A percentile compares a stretch with the other conserved stretches of the same genome.
Evolutionary conservation across 2,888 invertebrate species (phyloP).

Genomic region (Argynnis bischoffii): DNA sequence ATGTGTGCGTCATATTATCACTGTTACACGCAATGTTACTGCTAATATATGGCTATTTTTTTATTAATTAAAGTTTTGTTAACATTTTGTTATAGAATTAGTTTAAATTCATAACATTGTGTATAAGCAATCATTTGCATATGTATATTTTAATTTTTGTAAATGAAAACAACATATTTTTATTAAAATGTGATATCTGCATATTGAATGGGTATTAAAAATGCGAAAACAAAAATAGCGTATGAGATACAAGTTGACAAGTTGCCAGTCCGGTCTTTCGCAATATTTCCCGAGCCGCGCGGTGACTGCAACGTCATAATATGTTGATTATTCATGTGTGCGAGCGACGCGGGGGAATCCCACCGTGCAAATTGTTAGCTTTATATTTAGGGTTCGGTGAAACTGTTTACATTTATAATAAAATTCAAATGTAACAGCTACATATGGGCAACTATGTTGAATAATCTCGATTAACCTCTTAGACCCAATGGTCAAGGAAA

Average conservation of each 20-base stretch:
- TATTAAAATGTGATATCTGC: not conserved
- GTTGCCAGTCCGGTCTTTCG: slow-evolving; percentile 27
- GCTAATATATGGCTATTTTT: slow-evolving; percentile 8
- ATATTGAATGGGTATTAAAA: not conserved
- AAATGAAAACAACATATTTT: not conserved
- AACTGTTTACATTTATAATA: slow-evolving; percentile 9
- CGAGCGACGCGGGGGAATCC: slow-evolving; percentile 63
- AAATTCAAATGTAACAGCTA: not conserved
- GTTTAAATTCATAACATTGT: not conserved
- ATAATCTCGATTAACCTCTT: slow-evolving; percentile 1
- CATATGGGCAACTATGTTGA: not conserved
- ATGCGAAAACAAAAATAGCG: not conserved
- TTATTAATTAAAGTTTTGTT: slow-evolving; percentile 2
- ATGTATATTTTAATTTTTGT: not conserved
- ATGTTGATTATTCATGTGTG: slow-evolving; percentile 34
- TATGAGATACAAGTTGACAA: slow-evolving; percentile 4
- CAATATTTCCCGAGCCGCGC: slow-evolving; percentile 20
- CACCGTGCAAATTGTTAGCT: slow-evolving; percentile 53
- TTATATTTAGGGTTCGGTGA: slow-evolving; percentile 40
- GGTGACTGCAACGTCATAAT: slow-evolving; percentile 8
- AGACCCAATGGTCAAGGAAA: not conserved
- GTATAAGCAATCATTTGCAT: not conserved
- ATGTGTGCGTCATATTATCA: slow-evolving; percentile 5
- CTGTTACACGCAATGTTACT: not conserved
- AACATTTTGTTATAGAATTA: not conserved